Base-by-base conservation (phyloP, 2,797 vertebrate genomes). In the Furcifer pardalis region DNA sequence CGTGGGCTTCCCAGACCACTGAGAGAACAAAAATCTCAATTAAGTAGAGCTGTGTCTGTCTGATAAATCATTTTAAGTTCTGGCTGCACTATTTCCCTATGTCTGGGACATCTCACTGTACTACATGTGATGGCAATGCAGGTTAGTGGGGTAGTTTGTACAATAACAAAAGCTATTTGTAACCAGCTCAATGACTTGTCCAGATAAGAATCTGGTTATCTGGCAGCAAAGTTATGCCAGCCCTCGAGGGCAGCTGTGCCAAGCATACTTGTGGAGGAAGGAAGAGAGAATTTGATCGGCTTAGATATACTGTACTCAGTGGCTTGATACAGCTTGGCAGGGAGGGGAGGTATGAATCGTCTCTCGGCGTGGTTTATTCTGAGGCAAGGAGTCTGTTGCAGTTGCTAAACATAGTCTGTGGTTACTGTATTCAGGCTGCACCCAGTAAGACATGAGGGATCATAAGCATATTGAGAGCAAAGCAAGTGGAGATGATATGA, bases 371-470 rank as follows among this genome's bases (percentile, higher is more conserved):
- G 35, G 15, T 21, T 84, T 73, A 83, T 74, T 63, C 60, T 0
- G 1, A 63, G 0, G 1, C 42, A 37, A 56, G 74, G 35, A 0
- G 0, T 10, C 72, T 19, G 0, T 75, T 0, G 1, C 86, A 85
- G 88, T 80, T 89, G 88, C 87, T 19, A 6, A 5, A 8, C 2
- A 13, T 86, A 86, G 87, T 77, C 85, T 40, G 85, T 0, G 1
- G 87, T 78, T 30, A 0, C 21, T 59, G 84, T 93, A 88, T 88
- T n/a, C 46, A 76, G 65, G 37, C 66, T 88, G 77, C 81, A 81
- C 75, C 75, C 0, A 0, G 42, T 0, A 1, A 6, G 3, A 84
- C 17, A 30, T 35, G 10, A 74, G 84, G 52, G 40, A 82, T 86
- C 2, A 0, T 72, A 62, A 84, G 75, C 19, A 69, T 59, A 44